These are phyloP conservation scores for Cheilosia vulpina DNA, from an alignment of 2,888 invertebrate genomes.

Conservation along the genomic window DNA sequence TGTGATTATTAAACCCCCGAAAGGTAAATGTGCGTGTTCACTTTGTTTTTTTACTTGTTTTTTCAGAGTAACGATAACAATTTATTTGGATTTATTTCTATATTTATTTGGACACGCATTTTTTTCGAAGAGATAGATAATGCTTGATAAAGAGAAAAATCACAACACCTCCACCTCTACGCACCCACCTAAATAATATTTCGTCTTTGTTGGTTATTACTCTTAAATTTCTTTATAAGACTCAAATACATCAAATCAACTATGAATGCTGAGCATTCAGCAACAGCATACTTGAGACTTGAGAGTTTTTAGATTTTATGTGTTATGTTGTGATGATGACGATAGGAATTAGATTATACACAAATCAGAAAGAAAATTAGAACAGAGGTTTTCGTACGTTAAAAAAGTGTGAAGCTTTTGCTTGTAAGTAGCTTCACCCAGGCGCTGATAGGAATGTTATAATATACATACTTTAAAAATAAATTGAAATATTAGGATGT, in stretches of 20 bases:
- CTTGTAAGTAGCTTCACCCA: too few species aligned
- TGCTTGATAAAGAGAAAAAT: conserved; percentile 16
- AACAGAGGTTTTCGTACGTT: too few species aligned
- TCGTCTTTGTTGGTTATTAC: conserved; percentile 9
- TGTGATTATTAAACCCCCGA: conserved; percentile 33
- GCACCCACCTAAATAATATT: background rate
- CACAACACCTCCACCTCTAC: background rate
- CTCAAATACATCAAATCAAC: background rate
- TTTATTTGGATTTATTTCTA: background rate
- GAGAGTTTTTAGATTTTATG: too few species aligned
- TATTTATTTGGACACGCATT: conserved; percentile 20
- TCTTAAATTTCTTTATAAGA: background rate
- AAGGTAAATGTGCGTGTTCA: conserved; percentile 61
- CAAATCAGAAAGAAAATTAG: too few species aligned
- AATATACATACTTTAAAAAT: too few species aligned
- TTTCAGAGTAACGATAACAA: background rate
- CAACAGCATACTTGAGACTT: too few species aligned
- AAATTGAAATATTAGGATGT: too few species aligned
- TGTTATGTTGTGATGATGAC: too few species aligned
- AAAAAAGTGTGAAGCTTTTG: too few species aligned
- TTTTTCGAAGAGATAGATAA: background rate
- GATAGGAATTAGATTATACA: too few species aligned
- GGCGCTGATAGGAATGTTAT: too few species aligned
- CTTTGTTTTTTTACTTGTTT: background rate
- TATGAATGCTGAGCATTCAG: background rate